A percentile compares a stretch with the other conserved stretches of the same genome.
Evolutionary conservation across 2,113 vertebrate genomes (phyloP).

Genomic region (Athene noctua): DNA sequence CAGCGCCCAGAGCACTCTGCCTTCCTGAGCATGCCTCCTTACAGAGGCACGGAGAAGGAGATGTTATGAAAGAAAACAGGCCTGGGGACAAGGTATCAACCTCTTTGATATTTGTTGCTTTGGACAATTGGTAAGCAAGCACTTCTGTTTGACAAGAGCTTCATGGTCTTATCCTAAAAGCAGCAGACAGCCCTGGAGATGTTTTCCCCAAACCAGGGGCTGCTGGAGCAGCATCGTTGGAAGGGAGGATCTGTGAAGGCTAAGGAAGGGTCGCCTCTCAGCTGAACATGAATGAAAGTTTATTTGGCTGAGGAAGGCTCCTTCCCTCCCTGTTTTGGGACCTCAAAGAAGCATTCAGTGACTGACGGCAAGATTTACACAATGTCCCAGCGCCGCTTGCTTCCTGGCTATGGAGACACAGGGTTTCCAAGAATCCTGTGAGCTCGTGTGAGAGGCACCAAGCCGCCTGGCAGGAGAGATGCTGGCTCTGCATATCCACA

Average conservation of each 20-base stretch:
- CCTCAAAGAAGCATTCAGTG: neutral
- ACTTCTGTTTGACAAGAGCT: neutral
- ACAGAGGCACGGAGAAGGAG: neutral
- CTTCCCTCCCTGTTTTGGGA: neutral
- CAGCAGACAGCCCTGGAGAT: neutral
- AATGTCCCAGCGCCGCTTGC: neutral
- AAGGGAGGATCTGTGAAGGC: neutral
- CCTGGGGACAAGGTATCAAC: neutral
- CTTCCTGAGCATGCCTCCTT: neutral
- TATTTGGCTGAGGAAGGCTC: neutral
- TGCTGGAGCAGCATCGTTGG: neutral
- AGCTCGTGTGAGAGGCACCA: neutral
- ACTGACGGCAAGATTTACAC: conserved; percentile 18
- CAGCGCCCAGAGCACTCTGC: neutral
- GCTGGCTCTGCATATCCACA: neutral
- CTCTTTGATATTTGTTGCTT: accelerated
- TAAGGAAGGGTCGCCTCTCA: neutral
- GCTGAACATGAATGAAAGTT: neutral
- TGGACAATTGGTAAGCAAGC: neutral
- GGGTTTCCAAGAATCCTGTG: neutral
- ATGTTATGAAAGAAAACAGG: neutral
- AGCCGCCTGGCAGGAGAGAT: neutral
- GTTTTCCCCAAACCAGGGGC: neutral
- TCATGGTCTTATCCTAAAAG: neutral
- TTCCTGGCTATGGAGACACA: neutral